Base-by-base conservation (phyloP, 2,888 invertebrate genomes). In the Odontomyia ornata region DNA sequence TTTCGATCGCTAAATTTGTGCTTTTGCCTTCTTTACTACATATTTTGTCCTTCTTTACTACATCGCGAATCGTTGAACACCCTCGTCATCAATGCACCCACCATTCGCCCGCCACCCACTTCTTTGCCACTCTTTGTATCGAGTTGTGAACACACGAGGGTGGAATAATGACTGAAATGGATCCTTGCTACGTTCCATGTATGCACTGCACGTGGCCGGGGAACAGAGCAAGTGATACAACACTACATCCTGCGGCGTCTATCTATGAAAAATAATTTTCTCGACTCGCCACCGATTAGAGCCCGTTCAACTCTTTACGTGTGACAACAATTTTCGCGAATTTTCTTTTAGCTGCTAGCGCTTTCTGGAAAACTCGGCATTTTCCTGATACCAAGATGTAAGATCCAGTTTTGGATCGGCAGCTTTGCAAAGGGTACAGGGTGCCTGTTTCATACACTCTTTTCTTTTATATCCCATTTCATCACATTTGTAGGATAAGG, bases 301-400 rank as follows among this genome's bases (percentile, higher is more conserved):
- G 75, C 71, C 75, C 65, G 56, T 76, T 77, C 75, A 77, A 76
- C 79, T 79, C 76, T 76, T 76, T 67, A 21, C 36, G 76, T 62
- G 76, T 67, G 77, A 18, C 67, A 77, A 76, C 69, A 76, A 69
- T 76, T 60, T 43, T 76, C 52, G 57, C 76, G 25, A 69, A 65
- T 67, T 57, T 77, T 67, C 75, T 75, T 67, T 56, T n/a, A n/a
- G n/a, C n/a, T n/a, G n/a, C n/a, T n/a, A n/a, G n/a, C n/a, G n/a
- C n/a, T n/a, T n/a, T n/a, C n/a, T n/a, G n/a, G n/a, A n/a, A n/a
- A n/a, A n/a, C n/a, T n/a, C n/a, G n/a, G n/a, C n/a, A n/a, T n/a
- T n/a, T n/a, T n/a, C n/a, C n/a, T n/a, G n/a, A n/a, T n/a, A n/a
- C n/a, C n/a, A n/a, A n/a, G n/a, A n/a, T n/a, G n/a, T n/a, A n/a